phyloP scores from a whole-genome alignment of 2,888 invertebrate genomes.

The Mimachlamys varia region DNA sequence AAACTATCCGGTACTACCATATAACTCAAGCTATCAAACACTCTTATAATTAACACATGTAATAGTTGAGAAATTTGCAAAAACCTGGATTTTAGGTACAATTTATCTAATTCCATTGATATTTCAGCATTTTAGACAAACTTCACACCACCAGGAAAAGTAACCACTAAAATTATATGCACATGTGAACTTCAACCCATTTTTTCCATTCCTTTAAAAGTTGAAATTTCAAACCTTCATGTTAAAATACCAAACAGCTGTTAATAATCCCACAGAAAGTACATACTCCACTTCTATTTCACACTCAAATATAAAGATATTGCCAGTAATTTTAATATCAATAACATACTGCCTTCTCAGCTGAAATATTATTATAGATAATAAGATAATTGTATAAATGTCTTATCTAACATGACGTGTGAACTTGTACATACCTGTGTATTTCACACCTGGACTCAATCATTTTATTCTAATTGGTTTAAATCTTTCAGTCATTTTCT shows the following conservation, averaged over 20 bases:
- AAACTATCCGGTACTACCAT: neutral
- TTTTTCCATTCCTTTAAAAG: neutral
- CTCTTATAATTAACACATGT: neutral
- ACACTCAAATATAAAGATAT: neutral
- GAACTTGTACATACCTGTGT: neutral
- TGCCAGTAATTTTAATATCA: neutral
- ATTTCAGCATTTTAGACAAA: neutral
- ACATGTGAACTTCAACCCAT: no score
- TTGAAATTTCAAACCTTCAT: no score
- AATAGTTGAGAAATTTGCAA: neutral
- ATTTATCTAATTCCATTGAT: no score
- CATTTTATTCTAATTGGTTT: neutral
- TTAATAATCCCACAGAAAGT: neutral
- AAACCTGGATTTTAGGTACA: neutral
- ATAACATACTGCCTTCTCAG: neutral
- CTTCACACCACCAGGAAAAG: neutral
- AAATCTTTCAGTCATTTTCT: neutral
- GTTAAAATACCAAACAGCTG: neutral
- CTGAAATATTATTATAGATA: neutral
- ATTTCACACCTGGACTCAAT: neutral
- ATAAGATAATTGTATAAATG: neutral
- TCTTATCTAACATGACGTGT: neutral
- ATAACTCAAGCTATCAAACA: no score
- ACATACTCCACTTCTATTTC: neutral
- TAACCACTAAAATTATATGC: no score